phyloP scores from a whole-genome alignment of 2,888 invertebrate genomes.

The Macaria liturata region DNA sequence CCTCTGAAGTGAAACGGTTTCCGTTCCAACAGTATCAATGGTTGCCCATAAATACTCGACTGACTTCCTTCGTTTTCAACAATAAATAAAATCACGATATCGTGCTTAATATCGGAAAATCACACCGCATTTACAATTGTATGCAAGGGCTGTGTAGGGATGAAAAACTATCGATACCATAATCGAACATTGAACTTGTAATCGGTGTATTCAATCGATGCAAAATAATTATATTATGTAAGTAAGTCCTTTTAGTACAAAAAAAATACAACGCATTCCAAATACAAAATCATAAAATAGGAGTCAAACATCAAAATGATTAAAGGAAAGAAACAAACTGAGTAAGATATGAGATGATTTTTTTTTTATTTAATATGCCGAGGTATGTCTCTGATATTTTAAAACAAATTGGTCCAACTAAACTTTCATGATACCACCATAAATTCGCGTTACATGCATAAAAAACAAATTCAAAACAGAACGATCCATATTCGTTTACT shows the following conservation, averaged over 20 bases:
- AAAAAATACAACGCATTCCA: too few relatives aligned
- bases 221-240: too few relatives aligned
- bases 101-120: conserved; percentile 25
- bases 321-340: too few relatives aligned
- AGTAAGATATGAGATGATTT: too few relatives aligned
- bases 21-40: conserved; percentile 25
- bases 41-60: conserved; percentile 27
- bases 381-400: too few relatives aligned
- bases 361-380: too few relatives aligned
- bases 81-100: conserved; percentile 28
- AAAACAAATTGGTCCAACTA: too few relatives aligned
- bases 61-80: conserved; percentile 27
- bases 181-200: neutral
- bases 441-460: conserved; percentile 1
- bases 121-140: conserved; percentile 19
- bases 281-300: too few relatives aligned
- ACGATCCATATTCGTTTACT: conserved; percentile 8
- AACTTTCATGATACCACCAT: neutral
- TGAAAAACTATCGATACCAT: conserved; percentile 7
- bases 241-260: too few relatives aligned
- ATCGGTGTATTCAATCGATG: too few relatives aligned
- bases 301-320: too few relatives aligned
- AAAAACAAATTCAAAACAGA: conserved; percentile 1
- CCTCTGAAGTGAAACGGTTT: conserved; percentile 21
- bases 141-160: conserved; percentile 9